Evolutionary conservation across 2,888 invertebrate genomes (phyloP), one percentile per base, ranked within the genome.

Genomic region (Steromphala cineraria): DNA sequence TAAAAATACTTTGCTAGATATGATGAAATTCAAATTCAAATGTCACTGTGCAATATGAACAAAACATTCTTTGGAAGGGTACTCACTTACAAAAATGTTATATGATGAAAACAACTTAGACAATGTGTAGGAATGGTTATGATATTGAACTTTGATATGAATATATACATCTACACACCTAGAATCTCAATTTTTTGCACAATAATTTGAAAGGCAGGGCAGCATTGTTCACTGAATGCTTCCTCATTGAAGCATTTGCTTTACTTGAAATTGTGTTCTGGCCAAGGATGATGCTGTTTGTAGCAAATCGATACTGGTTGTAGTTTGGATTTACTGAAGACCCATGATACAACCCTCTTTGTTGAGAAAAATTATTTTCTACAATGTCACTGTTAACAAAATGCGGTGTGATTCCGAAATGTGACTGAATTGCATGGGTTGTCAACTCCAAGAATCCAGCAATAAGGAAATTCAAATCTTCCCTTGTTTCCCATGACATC

Each of bases 401-500:
- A 5, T 8, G 5, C 24, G 53, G 75, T 53, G 5, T 53, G 2
- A 75, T 8, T n/a, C 7, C 5, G 8, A 19, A n/a, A 13, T 36
- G 21, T 36, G 31, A 31, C 15, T 24, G 21, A 10, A 24, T 5
- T 31, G 71, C 31, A 28, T 2, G 7, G 31, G 24, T 67, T 2
- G n/a, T n/a, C 36, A 2, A 7, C 4, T 4, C 36, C 2, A 36
- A 36, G 2, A 36, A 7, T 36, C 7, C 36, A 24, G 3, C 31
- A 67, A 3, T 67, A 3, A 17, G 2, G 7, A 15, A 28, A 71
- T 31, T 28, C 24, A 71, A n/a, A 17, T 83, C 83, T 55, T 84
- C 74, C 31, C 80, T 75, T 13, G 81, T 79, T 67, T 84, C 81
- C 13, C 46, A 17, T 21, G 85, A 83, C 24, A 83, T 79, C 19